phyloP scores from a whole-genome alignment of 2,888 invertebrate genomes.

The Eupithecia subumbrata region DNA sequence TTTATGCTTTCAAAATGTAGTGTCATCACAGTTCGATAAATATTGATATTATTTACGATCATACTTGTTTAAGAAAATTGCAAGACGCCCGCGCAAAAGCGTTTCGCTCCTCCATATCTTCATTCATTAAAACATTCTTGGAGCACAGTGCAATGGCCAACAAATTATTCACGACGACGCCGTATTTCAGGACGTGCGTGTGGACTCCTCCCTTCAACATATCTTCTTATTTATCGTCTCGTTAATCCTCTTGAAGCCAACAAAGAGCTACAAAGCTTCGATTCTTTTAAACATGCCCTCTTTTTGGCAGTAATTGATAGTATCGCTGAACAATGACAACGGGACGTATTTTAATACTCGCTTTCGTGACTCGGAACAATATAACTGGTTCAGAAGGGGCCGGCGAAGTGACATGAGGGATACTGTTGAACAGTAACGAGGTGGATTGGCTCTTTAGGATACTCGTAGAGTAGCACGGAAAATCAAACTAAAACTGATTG shows the following conservation, averaged over 20 bases:
- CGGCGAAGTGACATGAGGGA: slow-evolving; percentile 28
- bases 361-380: slow-evolving; percentile 42
- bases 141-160: slow-evolving; percentile 17
- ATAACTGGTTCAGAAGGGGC: slow-evolving; percentile 34
- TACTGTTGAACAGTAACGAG: slow-evolving; percentile 20
- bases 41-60: background rate
- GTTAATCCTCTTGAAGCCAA: slow-evolving; percentile 17
- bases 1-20: background rate
- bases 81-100: background rate
- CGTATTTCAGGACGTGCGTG: slow-evolving; percentile 23
- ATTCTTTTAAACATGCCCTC: slow-evolving; percentile 7
- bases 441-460: background rate
- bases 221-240: slow-evolving; percentile 15
- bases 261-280: slow-evolving; percentile 20
- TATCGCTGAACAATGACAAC: slow-evolving; percentile 38
- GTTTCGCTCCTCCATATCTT: slow-evolving; percentile 4
- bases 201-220: slow-evolving; percentile 9
- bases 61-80: background rate
- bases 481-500: background rate
- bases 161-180: slow-evolving; percentile 24
- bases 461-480: background rate
- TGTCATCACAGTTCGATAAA: too few species aligned
- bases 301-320: slow-evolving; percentile 28
- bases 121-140: slow-evolving; percentile 15
- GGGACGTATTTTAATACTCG: slow-evolving; percentile 32